Evolutionary conservation across 2,113 vertebrate genomes (phyloP), one percentile per base, ranked within the genome.

Genomic region (Percopsis transmontana): DNA sequence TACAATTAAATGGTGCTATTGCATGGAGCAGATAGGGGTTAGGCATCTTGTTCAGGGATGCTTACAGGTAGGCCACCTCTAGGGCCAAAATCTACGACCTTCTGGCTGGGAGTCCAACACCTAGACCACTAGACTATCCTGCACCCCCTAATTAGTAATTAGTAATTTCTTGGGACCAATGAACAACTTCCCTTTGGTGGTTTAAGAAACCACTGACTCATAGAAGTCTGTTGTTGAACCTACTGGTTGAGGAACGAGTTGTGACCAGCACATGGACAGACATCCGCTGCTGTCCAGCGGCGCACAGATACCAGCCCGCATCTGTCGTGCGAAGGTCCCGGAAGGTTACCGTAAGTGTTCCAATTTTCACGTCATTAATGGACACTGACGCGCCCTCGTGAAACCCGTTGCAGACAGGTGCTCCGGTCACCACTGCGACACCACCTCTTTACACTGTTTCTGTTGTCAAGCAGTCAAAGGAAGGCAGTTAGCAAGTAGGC

Each of bases 401-500:
- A 48, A 50, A 78, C 47, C 83, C 86, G 0, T 82, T 81, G n/a
- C 67, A 65, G 44, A 61, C 91, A 93, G 70, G 88, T 88, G 70
- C 68, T 76, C 79, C 15, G 47, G 70, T 84, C 64, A 19, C 91
- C 91, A 19, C 84, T 92, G 21, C 87, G 74, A 70, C 92, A 93
- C 92, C 92, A 93, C 39, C 66, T 90, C 84, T 93, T 93, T 44
- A 81, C 73, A 66, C 68, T 88, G 4, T 59, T 53, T 70, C 91
- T 93, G 83, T 79, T 58, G 74, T 56, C 59, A 75, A 58, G 53
- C n/a, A 66, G 51, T 51, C 69, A 80, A 56, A 70, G 58, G 39
- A 5, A 9, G 69, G 27, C 27, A 33, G 27, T 33, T 33, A 33
- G 27, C 27, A 0, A 76, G 73, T 72, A 74, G 3, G 61, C 11